Base-by-base conservation (phyloP, 2,888 invertebrate genomes). In the Choristoneura rosaceana region DNA sequence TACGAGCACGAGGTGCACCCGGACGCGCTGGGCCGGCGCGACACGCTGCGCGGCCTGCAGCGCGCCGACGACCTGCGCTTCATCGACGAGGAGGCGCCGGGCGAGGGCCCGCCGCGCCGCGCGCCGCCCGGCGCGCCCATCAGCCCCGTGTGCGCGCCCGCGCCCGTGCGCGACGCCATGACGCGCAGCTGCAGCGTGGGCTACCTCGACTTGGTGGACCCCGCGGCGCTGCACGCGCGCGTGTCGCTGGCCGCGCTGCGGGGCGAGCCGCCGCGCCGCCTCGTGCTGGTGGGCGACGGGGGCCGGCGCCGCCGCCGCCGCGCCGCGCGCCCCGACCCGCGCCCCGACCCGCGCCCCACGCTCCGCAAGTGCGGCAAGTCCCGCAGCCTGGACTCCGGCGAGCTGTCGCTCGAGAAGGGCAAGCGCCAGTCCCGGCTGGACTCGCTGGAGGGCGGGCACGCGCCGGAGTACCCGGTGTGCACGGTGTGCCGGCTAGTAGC, bases 171-270 rank as follows among this genome's bases (percentile, higher is more conserved):
- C 74, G 97, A 97, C 80, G 95, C 96, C 0, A 97, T 97, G 90
- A 96, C 97, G 0, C 94, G 98, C 43, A 98, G 98, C 84, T 98
- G 98, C 87, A 98, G 98, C 88, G 98, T 98, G 2, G 98, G 98
- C 0, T 98, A 97, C 84, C 92, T 98, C 78, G 98, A 98, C 85
- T 95, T 97, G 76, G 97, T 98, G 4, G 97, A 97, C 80, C 95
- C 96, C 0, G 96, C 96, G 80, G 95, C 96, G 78, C 95, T 97
- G 33, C 97, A 97, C 63, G 96, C 96, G 55, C 97, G 97, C 81
- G 96, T 97, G 66, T 96, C 96, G 12, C 82, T 97, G 59, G 95
- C 96, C 0, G 96, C 97, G 83, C 87, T 97, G 43, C 94, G 96
- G 14, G 96, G 96, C 75, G 97, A 97, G 79, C 96, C 97, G 2